A percentile compares a stretch with the other conserved stretches of the same genome.
These are phyloP conservation scores for Ephydatia muelleri DNA, from an alignment of 37 sponge, comb jelly and placozoan species.

Conservation along the genomic window DNA sequence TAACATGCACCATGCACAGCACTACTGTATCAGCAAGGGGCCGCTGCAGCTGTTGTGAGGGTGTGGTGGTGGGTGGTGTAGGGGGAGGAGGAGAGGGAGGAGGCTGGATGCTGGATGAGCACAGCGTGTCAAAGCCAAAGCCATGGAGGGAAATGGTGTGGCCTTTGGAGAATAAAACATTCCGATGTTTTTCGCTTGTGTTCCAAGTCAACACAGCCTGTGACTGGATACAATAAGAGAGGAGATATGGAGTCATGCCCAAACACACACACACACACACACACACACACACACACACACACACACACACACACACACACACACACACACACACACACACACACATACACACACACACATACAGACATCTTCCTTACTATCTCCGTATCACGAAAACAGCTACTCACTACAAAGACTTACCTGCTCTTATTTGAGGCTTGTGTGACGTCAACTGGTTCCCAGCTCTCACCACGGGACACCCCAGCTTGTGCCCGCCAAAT, in stretches of 20 bases:
- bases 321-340: neutral
- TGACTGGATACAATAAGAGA: slow-evolving; percentile 16
- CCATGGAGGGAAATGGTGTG: slow-evolving; percentile 41
- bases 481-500: slow-evolving; percentile 39
- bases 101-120: neutral
- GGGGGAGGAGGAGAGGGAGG: neutral
- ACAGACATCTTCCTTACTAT: no score
- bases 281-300: no score
- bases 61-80: neutral
- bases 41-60: neutral
- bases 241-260: no score
- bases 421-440: slow-evolving; percentile 40
- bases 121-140: slow-evolving; percentile 27
- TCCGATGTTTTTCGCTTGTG: slow-evolving; percentile 31
- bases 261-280: no score
- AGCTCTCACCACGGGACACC: slow-evolving; percentile 9
- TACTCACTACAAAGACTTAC: neutral
- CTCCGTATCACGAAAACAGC: neutral
- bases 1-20: slow-evolving; percentile 25
- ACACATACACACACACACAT: neutral
- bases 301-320: neutral
- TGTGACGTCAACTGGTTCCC: neutral
- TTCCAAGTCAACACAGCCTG: slow-evolving; percentile 42
- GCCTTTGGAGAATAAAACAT: slow-evolving; percentile 55
- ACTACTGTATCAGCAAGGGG: neutral